phyloP scores from a whole-genome alignment of 2,888 invertebrate genomes.

The Macrophya annulata region DNA sequence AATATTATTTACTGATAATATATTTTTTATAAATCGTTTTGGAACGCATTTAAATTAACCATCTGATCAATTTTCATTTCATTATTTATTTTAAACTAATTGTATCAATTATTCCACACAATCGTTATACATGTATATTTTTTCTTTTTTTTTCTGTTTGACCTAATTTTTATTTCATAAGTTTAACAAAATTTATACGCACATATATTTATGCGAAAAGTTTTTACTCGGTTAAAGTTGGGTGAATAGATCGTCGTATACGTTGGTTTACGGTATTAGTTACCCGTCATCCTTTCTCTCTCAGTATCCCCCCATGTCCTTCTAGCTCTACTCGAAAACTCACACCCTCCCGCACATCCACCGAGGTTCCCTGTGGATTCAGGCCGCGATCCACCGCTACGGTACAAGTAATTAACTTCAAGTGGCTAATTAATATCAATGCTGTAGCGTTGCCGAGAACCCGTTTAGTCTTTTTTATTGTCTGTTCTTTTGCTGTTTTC shows the following conservation, averaged over 20 bases:
- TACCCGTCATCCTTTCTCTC: constrained; percentile 22
- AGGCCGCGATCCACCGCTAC: constrained; percentile 46
- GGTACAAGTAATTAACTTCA: constrained; percentile 66
- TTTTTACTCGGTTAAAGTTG: constrained; percentile 3
- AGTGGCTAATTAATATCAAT: constrained; percentile 68
- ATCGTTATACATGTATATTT: no score
- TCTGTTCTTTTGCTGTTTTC: constrained; percentile 36
- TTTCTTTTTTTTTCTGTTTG: no score
- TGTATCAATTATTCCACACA: background rate
- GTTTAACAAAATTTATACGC: background rate
- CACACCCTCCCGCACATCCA: background rate
- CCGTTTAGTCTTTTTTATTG: constrained; percentile 62
- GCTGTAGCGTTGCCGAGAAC: constrained; percentile 55
- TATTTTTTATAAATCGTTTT: background rate
- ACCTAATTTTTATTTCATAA: background rate
- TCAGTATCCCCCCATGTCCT: background rate
- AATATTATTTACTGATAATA: background rate
- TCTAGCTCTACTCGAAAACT: background rate
- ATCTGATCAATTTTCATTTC: background rate
- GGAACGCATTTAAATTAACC: background rate
- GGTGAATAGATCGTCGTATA: background rate
- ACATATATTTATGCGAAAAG: background rate
- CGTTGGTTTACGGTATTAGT: constrained; percentile 32
- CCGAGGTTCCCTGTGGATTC: constrained; percentile 52
- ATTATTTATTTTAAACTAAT: background rate